phyloP scores from a whole-genome alignment of 1,140 invertebrate genomes.

The Nylanderia fulva region DNA sequence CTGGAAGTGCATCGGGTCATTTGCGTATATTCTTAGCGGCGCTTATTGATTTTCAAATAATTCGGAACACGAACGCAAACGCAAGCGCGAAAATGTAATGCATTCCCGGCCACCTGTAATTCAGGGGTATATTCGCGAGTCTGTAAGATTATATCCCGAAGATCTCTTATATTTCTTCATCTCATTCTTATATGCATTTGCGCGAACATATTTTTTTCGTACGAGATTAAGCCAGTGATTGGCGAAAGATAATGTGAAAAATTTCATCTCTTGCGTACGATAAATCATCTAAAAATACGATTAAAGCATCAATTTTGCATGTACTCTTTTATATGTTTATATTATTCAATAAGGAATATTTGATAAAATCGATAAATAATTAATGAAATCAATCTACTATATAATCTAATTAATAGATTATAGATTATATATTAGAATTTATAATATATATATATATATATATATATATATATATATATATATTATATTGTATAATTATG shows the following conservation, averaged over 20 bases:
- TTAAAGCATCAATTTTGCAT: neutral
- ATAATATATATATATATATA: no score
- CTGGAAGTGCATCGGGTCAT: constrained; percentile 49
- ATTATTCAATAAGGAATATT: neutral
- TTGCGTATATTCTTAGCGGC: constrained; percentile 49
- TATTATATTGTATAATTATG: no score
- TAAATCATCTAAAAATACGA: neutral
- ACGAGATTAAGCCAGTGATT: constrained; percentile 13
- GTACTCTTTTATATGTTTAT: neutral
- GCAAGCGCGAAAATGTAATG: constrained; percentile 8
- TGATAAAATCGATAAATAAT: neutral
- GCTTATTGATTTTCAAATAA: constrained; percentile 55
- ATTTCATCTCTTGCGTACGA: neutral
- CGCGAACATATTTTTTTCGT: neutral
- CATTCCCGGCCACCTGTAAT: neutral
- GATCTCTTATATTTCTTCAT: neutral
- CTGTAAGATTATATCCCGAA: neutral
- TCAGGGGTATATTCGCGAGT: neutral
- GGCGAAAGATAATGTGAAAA: neutral
- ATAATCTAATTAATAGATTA: neutral
- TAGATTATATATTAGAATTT: no score
- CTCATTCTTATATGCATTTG: neutral
- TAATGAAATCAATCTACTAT: neutral
- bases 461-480: no score
- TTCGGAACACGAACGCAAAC: constrained; percentile 4